Base-by-base conservation (phyloP, 2,797 vertebrate species). In the Margarornis squamiger region DNA sequence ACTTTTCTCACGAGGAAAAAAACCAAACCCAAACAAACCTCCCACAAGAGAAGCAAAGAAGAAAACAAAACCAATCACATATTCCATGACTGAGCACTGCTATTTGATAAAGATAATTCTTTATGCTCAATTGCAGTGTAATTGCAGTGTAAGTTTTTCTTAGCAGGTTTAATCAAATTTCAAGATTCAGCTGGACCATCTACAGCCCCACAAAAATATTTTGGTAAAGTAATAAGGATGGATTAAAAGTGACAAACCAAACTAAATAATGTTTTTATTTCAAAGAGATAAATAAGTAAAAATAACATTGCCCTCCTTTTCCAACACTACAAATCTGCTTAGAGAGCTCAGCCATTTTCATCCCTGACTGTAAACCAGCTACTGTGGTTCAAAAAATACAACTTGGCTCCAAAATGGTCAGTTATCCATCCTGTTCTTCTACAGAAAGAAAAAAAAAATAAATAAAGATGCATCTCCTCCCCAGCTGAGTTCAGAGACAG, bases 151-250 rank as follows among this genome's bases (percentile, higher is more conserved):
- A 7, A 65, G 13, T 13, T 78, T 88, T 88, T 66, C 77, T 86
- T 62, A 73, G 58, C 7, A 84, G 26, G 39, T 80, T 89, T 95
- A 91, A 94, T 71, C 66, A 94, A 62, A 73, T 84, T 91, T 93
- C 78, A 24, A 61, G 34, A n/a, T 46, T 45, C 46, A 48, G 17
- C 3, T 66, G 23, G 14, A 41, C 14, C 71, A 68, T 9, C 17
- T 24, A 45, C 0, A 88, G 46, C 20, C 21, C 46, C 26, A 36
- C 20, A 6, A 59, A 39, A 65, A 39, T 12, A 52, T 23, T 8
- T 10, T 49, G 24, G 9, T 36, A 41, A n/a, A 46, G 61, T 29
- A 55, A 14, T 14, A 36, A 30, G 14, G n/a, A 57, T 36, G 36
- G 27, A n/a, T 15, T 22, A 32, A 12, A 48, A 54, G 12, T 10